Conservation (phyloP, 37 sponge, comb jelly and placozoan species). For the Eunapius fragilis region DNA sequence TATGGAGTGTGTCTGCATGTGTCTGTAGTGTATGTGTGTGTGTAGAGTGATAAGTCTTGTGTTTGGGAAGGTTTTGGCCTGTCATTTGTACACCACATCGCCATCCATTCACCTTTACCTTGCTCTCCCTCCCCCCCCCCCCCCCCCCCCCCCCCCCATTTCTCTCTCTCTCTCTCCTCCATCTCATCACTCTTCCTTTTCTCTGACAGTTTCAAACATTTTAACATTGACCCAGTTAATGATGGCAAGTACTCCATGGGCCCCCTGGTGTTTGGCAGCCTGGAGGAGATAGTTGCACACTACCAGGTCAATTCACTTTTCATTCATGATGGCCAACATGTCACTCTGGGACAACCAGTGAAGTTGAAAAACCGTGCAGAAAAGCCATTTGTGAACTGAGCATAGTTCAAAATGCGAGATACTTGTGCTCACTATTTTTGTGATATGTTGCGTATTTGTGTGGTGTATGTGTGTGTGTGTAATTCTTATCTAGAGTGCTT, state of each 20-base stretch:
- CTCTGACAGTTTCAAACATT: constrained; percentile 63
- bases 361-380: constrained; percentile 16
- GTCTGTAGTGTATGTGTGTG: too few relatives aligned
- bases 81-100: not conserved
- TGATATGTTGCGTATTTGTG: not conserved
- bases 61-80: too few relatives aligned
- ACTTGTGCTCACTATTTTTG: not conserved
- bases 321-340: constrained; percentile 59
- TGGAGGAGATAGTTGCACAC: constrained; percentile 59
- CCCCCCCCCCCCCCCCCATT: not conserved
- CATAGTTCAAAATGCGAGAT: not conserved
- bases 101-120: not conserved
- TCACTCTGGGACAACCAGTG: constrained; percentile 54
- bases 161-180: not conserved
- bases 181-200: not conserved
- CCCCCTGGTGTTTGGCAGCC: constrained; percentile 38
- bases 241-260: constrained; percentile 67
- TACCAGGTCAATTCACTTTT: constrained; percentile 82
- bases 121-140: not conserved
- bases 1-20: too few relatives aligned
- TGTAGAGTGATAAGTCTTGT: too few relatives aligned
- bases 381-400: not conserved
- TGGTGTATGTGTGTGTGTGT: not conserved
- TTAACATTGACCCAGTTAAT: constrained; percentile 80
- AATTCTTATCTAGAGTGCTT: too few relatives aligned